Evolutionary conservation across 2,888 invertebrate species (phyloP), one percentile per base, ranked within the genome.

Genomic region (Aphidius colemani): DNA sequence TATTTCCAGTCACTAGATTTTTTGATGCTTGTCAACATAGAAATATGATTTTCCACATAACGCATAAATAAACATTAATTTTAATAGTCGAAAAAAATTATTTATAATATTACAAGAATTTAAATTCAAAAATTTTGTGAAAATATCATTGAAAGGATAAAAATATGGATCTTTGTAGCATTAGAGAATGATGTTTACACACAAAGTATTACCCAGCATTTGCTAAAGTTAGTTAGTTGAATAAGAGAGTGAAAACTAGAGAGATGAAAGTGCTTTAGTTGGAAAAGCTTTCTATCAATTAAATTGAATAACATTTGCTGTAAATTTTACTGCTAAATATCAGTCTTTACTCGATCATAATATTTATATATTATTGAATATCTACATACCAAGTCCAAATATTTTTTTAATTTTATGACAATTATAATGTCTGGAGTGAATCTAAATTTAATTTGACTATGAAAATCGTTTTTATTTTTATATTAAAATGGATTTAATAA

Each of bases 1-100:
- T 70, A 70, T 71, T 71, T 67, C 67, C 67, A 71, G 67, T 68
- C 13, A 18, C 13, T 18, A 69, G 72, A 74, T 72, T 75, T 74
- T 73, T 78, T 76, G 78, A 78, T 78, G 77, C 76, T 75, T 78
- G 78, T 78, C 78, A 78, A 74, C 76, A 71, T 71, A 76, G 75
- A 77, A 75, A 77, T 75, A 48, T 48, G 48, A 48, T 48, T n/a
- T 13, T 7, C 10, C 6, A 13, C 11, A 48, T 48, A 13, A 11
- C 48, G 11, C 13, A 48, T 48, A 7, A 48, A 48, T 48, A n/a
- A 13, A n/a, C 49, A 49, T 59, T 41, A 41, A 49, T 50, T 49
- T 49, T 59, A 49, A 59, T 50, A 48, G 49, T 59, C 59, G 7
- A 45, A 49, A 41, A 18, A 18, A 18, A 18, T 18, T 18, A 18